phyloP scores from a whole-genome alignment of 2,888 invertebrate genomes.

The Callosobruchus maculatus region DNA sequence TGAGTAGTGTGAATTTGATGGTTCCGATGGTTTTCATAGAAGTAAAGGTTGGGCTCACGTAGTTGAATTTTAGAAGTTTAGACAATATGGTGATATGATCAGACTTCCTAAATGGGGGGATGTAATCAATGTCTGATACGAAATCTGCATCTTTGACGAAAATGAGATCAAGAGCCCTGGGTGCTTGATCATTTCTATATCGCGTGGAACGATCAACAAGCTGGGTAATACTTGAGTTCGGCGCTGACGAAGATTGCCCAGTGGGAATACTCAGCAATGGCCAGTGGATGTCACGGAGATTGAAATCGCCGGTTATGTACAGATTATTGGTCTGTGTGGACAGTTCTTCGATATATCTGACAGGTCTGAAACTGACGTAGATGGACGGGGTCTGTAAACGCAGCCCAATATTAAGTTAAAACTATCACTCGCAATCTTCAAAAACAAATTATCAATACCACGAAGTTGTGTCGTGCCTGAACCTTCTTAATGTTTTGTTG shows the following conservation, averaged over 20 bases:
- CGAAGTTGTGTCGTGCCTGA: no score
- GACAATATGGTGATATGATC: neutral
- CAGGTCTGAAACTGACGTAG: neutral
- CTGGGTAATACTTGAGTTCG: neutral
- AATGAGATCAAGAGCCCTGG: neutral
- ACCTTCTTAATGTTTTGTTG: no score
- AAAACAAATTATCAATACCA: neutral
- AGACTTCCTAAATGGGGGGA: neutral
- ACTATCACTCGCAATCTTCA: neutral
- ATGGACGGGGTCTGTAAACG: neutral
- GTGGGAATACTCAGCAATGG: neutral
- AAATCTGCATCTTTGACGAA: neutral
- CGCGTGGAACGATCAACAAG: neutral
- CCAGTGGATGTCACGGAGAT: neutral
- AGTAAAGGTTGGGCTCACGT: neutral
- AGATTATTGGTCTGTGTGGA: neutral
- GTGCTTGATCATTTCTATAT: neutral
- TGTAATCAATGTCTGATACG: neutral
- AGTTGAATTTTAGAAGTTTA: neutral
- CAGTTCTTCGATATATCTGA: neutral
- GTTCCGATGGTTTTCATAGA: neutral
- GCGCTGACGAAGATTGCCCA: neutral
- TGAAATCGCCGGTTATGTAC: neutral
- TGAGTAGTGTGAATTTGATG: neutral
- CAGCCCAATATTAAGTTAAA: neutral